Percentiles rank a stretch among this genome's conserved stretches.
Conservation (phyloP, 2,888 invertebrate species). For the Hyposoter didymator region DNA sequence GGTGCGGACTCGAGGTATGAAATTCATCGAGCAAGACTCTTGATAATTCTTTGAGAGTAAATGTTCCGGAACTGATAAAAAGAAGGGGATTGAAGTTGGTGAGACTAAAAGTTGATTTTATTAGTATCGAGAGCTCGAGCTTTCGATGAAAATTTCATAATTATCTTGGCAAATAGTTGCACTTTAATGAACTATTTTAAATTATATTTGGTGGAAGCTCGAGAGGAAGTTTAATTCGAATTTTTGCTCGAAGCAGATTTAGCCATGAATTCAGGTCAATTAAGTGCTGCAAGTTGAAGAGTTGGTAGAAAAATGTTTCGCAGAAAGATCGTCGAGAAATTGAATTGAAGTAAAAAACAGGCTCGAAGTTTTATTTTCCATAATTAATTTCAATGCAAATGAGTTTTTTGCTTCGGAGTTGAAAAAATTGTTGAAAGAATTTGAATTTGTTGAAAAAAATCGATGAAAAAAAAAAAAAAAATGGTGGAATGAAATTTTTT, state of each 20-base stretch:
- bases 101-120: constrained; percentile 19
- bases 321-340: constrained; percentile 2
- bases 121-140: constrained; percentile 12
- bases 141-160: constrained; percentile 26
- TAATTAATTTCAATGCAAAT: background rate
- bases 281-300: constrained; percentile 3
- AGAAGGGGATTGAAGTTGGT: background rate
- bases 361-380: background rate
- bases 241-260: background rate
- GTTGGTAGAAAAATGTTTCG: constrained; percentile 3
- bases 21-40: constrained; percentile 40
- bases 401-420: background rate
- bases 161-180: constrained; percentile 10
- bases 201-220: background rate
- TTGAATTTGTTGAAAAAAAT: background rate
- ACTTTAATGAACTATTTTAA: constrained; percentile 25
- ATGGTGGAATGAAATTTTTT: background rate
- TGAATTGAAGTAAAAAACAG: background rate
- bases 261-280: background rate
- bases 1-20: constrained; percentile 40
- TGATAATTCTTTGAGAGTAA: constrained; percentile 33
- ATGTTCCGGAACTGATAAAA: constrained; percentile 28
- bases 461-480: background rate
- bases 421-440: background rate
- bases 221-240: background rate